Conservation (phyloP, 2,113 vertebrate species). For the Calonectris borealis region DNA sequence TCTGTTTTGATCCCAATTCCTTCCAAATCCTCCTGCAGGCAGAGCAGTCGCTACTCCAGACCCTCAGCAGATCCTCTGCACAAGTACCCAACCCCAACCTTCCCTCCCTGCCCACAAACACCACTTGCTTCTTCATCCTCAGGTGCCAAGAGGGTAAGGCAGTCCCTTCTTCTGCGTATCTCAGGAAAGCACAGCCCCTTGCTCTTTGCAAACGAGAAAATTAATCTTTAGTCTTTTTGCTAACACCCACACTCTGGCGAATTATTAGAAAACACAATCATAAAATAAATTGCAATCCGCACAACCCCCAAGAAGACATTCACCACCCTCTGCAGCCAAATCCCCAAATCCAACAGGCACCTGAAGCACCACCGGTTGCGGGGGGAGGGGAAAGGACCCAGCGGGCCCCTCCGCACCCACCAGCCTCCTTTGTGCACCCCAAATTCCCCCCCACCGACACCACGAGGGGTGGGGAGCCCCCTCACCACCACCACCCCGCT, state of each 20-base stretch:
- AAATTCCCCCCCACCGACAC: neutral
- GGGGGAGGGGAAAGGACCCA: neutral
- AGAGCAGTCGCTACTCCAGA: rapidly evolving
- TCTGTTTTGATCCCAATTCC: neutral
- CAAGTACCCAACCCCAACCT: no score
- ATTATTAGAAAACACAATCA: neutral
- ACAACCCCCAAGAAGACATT: rapidly evolving
- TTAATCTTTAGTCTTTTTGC: rapidly evolving
- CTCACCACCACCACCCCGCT: no score
- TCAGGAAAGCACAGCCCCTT: neutral
- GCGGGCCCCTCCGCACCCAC: neutral
- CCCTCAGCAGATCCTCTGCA: no score
- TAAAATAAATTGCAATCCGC: rapidly evolving
- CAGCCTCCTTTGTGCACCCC: neutral
- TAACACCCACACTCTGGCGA: rapidly evolving
- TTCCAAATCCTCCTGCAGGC: neutral
- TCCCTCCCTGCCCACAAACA: neutral
- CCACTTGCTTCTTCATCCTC: neutral
- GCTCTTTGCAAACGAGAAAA: neutral
- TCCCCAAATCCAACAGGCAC: neutral
- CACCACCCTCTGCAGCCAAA: neutral
- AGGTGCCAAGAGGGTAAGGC: neutral
- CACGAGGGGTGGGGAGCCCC: no score
- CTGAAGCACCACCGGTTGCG: neutral
- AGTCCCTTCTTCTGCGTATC: rapidly evolving